Percentiles rank a stretch among this genome's conserved stretches.
These are phyloP conservation scores for Parelbella ahira DNA, from an alignment of 2,888 invertebrate genomes.

Conservation along the genomic window DNA sequence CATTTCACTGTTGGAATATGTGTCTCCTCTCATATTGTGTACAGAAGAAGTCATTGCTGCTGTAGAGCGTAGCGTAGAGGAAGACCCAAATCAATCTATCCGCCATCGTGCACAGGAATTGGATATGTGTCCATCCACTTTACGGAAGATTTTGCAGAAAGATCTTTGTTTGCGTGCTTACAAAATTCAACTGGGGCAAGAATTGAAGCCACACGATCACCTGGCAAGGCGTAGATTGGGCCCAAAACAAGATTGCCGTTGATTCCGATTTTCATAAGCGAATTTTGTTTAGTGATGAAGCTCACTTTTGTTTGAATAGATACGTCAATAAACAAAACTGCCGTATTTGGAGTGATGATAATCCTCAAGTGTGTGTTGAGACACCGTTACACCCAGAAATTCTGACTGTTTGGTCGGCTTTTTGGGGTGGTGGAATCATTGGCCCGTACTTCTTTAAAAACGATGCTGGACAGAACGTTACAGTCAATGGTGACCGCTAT, in stretches of 20 bases:
- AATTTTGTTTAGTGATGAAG: conserved; percentile 34
- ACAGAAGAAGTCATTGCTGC: conserved; percentile 31
- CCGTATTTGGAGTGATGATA: conserved; percentile 24
- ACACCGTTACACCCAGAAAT: conserved; percentile 41
- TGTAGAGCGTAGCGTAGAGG: conserved; percentile 27
- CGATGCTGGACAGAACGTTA: conserved; percentile 35
- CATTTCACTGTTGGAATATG: no score
- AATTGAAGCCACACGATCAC: conserved; percentile 26
- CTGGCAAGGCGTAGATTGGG: conserved; percentile 32
- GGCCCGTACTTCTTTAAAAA: conserved; percentile 47
- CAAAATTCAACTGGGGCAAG: conserved; percentile 25
- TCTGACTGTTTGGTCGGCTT: conserved; percentile 46
- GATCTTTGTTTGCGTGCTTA: conserved; percentile 34
- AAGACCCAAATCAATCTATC: conserved; percentile 26
- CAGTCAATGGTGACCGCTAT: conserved; percentile 41
- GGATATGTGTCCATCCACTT: conserved; percentile 13
- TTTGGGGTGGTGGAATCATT: conserved; percentile 39
- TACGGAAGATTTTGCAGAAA: conserved; percentile 23
- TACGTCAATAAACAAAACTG: conserved; percentile 44
- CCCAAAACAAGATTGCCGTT: conserved; percentile 30
- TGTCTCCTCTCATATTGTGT: no score
- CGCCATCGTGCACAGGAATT: conserved; percentile 35
- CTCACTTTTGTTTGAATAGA: conserved; percentile 39
- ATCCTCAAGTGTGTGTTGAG: conserved; percentile 30
- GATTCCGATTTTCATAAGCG: conserved; percentile 30